phyloP scores from a whole-genome alignment of 2,888 invertebrate genomes.

The Seira ritae region DNA sequence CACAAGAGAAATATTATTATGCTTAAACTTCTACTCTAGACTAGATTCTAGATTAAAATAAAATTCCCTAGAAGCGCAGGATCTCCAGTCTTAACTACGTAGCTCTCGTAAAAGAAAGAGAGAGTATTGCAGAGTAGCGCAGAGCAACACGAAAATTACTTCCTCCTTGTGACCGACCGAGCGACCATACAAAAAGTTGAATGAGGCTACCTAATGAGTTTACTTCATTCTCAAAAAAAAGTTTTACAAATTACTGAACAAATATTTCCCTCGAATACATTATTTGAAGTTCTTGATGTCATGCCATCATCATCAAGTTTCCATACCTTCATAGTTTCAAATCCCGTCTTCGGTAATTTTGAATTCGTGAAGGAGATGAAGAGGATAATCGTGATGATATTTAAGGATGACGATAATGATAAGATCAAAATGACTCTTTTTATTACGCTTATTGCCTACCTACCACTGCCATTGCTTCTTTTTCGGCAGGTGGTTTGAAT shows the following conservation, averaged over 20 bases:
- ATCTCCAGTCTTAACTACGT: neutral
- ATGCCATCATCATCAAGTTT: too few relatives aligned
- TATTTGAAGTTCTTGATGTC: neutral
- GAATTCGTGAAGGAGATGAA: neutral
- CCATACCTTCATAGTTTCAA: conserved; percentile 9
- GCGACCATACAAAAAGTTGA: neutral
- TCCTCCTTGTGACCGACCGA: neutral
- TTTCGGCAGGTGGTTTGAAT: too few relatives aligned
- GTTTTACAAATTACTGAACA: conserved; percentile 11
- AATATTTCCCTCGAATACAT: neutral
- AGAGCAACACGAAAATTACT: too few relatives aligned
- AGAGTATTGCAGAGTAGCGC: too few relatives aligned
- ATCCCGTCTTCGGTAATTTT: neutral
- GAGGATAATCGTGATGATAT: neutral
- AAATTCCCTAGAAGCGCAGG: neutral
- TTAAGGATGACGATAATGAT: neutral
- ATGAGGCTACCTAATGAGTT: conserved; percentile 2
- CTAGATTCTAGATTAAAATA: neutral
- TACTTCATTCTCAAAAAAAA: conserved; percentile 7
- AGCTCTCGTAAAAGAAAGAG: neutral
- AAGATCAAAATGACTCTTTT: conserved; percentile 2
- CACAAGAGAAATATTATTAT: too few relatives aligned
- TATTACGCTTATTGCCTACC: too few relatives aligned
- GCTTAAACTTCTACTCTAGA: too few relatives aligned
- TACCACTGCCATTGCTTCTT: too few relatives aligned